Evolutionary conservation across 1,140 invertebrate genomes (phyloP).

Genomic region (Danaus plexippus): DNA sequence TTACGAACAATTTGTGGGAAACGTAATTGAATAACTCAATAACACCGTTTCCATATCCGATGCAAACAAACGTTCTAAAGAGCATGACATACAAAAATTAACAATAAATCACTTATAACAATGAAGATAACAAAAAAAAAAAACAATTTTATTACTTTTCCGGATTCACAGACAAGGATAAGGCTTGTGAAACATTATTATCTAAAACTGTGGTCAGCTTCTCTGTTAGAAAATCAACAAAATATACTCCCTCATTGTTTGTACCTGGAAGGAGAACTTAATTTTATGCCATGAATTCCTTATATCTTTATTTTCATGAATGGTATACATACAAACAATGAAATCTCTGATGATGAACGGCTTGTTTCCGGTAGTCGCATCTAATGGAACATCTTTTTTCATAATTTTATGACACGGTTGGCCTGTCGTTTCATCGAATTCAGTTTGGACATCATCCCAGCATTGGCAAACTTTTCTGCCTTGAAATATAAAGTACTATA

Average conservation of each 20-base stretch:
- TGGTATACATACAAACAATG: slow-evolving; percentile 56
- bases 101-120: background rate
- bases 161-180: slow-evolving; percentile 46
- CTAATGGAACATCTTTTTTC: slow-evolving; percentile 49
- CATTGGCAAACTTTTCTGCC: slow-evolving; percentile 46
- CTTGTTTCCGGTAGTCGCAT: slow-evolving; percentile 55
- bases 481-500: slow-evolving; percentile 10
- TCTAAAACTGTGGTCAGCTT: slow-evolving; percentile 44
- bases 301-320: background rate
- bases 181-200: slow-evolving; percentile 32
- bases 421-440: slow-evolving; percentile 33
- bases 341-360: slow-evolving; percentile 69
- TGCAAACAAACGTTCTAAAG: slow-evolving; percentile 36
- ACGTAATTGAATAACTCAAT: slow-evolving; percentile 63
- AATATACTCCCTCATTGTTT: slow-evolving; percentile 48
- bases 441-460: slow-evolving; percentile 40
- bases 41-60: slow-evolving; percentile 61
- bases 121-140: background rate
- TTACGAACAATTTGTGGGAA: slow-evolving; percentile 44
- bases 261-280: slow-evolving; percentile 32
- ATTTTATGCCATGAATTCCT: background rate
- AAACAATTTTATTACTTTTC: slow-evolving; percentile 41
- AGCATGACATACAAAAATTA: background rate
- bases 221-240: slow-evolving; percentile 53
- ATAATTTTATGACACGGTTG: slow-evolving; percentile 36